A percentile compares a stretch with the other conserved stretches of the same genome.
phyloP scores from a whole-genome alignment of 2,113 vertebrate species.

The Bufo bufo region DNA sequence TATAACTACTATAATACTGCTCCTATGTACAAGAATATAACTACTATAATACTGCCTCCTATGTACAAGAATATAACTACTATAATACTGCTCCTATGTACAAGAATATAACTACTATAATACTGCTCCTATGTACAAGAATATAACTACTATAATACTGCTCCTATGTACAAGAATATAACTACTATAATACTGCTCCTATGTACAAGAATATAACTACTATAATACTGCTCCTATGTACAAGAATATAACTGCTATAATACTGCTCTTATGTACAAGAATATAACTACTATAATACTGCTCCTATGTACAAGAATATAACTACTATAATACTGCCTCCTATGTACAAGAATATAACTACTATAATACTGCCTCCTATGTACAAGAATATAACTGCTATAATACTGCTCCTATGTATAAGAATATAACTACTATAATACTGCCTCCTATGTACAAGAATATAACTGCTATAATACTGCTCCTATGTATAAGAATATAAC shows the following conservation, averaged over 20 bases:
- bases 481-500: neutral
- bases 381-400: constrained; percentile 15
- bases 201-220: neutral
- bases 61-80: constrained; percentile 4
- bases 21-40: too few species aligned
- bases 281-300: constrained; percentile 7
- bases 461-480: neutral
- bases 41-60: neutral
- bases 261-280: neutral
- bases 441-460: neutral
- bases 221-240: neutral
- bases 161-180: neutral
- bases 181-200: neutral
- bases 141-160: constrained; percentile 18
- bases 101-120: constrained; percentile 2
- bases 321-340: neutral
- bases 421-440: constrained; percentile 13
- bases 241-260: neutral
- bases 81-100: neutral
- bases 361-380: neutral
- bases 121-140: neutral
- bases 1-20: constrained; percentile 5
- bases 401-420: neutral
- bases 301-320: neutral
- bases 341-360: neutral